phyloP scores from a whole-genome alignment of 2,888 invertebrate genomes.

The Cyclophora punctaria region DNA sequence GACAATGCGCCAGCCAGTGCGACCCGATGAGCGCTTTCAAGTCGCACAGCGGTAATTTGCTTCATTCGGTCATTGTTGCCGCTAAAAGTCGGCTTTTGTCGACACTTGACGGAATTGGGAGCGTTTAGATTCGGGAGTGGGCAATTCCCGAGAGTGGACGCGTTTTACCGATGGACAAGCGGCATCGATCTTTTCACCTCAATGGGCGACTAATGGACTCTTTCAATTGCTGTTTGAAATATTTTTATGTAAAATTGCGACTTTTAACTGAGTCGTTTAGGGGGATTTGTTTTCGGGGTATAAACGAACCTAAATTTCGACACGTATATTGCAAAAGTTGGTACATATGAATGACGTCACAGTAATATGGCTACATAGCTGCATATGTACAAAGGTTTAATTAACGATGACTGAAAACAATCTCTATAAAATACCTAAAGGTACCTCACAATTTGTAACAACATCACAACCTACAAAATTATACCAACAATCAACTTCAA shows the following conservation, averaged over 20 bases:
- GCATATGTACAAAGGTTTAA: no score
- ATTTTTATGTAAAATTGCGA: slow-evolving; percentile 14
- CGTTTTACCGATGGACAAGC: slow-evolving; percentile 31
- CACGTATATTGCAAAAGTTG: no score
- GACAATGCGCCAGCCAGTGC: slow-evolving; percentile 60
- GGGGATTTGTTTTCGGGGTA: no score
- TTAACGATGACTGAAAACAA: no score
- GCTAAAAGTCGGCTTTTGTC: slow-evolving; percentile 72
- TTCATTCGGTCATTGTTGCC: slow-evolving; percentile 67
- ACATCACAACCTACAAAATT: not conserved
- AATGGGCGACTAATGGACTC: slow-evolving; percentile 25
- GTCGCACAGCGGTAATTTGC: slow-evolving; percentile 71
- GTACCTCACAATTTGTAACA: not conserved
- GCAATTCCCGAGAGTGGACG: slow-evolving; percentile 64
- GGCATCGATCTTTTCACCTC: slow-evolving; percentile 20
- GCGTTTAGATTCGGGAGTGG: slow-evolving; percentile 69
- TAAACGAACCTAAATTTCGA: no score
- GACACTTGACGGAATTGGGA: slow-evolving; percentile 68
- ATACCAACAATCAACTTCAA: no score
- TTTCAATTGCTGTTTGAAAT: slow-evolving; percentile 20
- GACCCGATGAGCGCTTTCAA: slow-evolving; percentile 66
- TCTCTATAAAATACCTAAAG: no score
- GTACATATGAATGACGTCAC: no score
- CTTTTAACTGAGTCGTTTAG: not conserved
- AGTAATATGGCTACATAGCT: no score